A percentile compares a stretch with the other conserved stretches of the same genome.
Evolutionary conservation across 1,140 invertebrate genomes (phyloP).

Genomic region (Eumeta japonica): DNA sequence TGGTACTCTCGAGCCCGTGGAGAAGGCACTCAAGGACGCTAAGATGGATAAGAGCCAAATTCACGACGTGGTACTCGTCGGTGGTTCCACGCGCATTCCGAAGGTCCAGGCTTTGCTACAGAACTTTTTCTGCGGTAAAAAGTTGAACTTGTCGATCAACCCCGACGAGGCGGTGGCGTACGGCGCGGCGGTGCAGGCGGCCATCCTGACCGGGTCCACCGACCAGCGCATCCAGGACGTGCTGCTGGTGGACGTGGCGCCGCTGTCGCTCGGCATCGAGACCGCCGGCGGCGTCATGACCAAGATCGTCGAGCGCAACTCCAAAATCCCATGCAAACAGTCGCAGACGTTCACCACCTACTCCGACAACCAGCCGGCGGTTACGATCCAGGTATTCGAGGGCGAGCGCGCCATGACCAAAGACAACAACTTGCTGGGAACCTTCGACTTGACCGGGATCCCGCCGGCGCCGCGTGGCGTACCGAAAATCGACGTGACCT

Average conservation of each 20-base stretch:
- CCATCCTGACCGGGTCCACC: constrained; percentile 42
- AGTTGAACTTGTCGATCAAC: constrained; percentile 57
- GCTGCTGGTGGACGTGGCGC: constrained; percentile 58
- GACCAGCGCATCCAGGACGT: constrained; percentile 62
- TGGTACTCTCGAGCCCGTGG: constrained; percentile 56
- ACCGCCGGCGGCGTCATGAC: constrained; percentile 66
- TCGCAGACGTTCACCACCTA: constrained; percentile 66
- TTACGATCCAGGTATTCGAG: constrained; percentile 67
- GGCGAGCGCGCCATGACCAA: constrained; percentile 75
- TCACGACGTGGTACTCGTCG: constrained; percentile 72
- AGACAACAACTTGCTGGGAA: constrained; percentile 75
- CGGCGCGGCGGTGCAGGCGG: constrained; percentile 53
- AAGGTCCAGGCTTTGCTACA: constrained; percentile 57
- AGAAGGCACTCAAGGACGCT: constrained; percentile 66
- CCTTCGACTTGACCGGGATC: constrained; percentile 76
- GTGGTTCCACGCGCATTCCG: no score
- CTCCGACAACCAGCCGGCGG: constrained; percentile 69
- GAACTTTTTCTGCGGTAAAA: constrained; percentile 54
- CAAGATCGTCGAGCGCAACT: constrained; percentile 63
- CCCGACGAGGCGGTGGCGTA: no score
- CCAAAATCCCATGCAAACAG: constrained; percentile 64
- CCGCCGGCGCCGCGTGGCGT: no score
- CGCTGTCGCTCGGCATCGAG: constrained; percentile 59
- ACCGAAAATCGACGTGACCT: constrained; percentile 72
- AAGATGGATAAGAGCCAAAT: constrained; percentile 67